phyloP scores from a whole-genome alignment of 2,797 vertebrate species.

The Eurystomus glaucurus region DNA sequence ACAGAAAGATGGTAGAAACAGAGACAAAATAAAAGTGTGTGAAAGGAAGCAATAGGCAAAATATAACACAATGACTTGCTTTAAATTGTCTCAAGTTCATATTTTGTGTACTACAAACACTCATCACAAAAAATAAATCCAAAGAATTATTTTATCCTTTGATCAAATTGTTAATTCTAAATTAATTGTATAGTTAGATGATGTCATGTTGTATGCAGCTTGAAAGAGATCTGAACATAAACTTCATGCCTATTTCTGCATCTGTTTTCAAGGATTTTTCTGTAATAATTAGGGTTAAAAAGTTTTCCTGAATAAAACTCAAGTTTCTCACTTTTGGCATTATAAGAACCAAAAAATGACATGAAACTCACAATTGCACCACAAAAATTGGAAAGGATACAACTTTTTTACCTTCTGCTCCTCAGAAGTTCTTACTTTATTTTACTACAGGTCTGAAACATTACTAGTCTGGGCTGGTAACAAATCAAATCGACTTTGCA shows the following conservation, averaged over 20 bases:
- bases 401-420: neutral
- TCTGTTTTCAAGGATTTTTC: neutral
- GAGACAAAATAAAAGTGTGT: neutral
- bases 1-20: neutral
- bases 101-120: neutral
- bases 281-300: neutral
- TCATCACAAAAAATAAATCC: neutral
- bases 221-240: neutral
- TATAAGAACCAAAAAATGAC: neutral
- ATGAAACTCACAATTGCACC: neutral
- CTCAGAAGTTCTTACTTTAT: neutral
- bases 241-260: neutral
- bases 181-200: neutral
- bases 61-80: neutral
- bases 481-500: accelerated
- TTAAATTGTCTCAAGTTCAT: neutral
- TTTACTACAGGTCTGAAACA: neutral
- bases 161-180: neutral
- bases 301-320: neutral
- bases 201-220: neutral
- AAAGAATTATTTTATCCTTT: neutral
- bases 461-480: neutral
- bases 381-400: neutral
- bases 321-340: neutral
- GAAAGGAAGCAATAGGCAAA: neutral